Conservation (phyloP, 1,140 invertebrate genomes). For the Rhyzopertha dominica region DNA sequence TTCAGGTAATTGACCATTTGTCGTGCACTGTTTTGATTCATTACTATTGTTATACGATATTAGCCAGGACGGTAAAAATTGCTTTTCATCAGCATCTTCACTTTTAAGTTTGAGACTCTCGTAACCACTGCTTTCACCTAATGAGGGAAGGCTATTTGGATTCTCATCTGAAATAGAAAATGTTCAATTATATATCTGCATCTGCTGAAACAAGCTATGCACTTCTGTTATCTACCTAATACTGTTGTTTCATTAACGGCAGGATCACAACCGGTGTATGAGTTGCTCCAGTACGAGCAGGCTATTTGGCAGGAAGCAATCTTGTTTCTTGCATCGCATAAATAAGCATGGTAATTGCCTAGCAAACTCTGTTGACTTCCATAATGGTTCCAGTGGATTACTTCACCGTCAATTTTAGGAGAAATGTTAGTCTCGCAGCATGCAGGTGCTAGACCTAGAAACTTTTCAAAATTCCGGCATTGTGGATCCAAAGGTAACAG, state of each 20-base stretch:
- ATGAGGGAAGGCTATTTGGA: conserved; percentile 59
- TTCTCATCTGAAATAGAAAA: conserved; percentile 39
- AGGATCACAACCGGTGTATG: conserved; percentile 56
- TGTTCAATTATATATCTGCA: conserved; percentile 7
- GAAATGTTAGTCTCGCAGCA: conserved; percentile 45
- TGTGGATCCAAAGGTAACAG: conserved; percentile 76
- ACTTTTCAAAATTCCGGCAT: conserved; percentile 75
- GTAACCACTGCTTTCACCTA: conserved; percentile 78
- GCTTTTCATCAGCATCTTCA: conserved; percentile 44
- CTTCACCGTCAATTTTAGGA: conserved; percentile 38
- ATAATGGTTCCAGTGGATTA: conserved; percentile 50
- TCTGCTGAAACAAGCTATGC: neutral
- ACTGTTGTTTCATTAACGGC: conserved; percentile 18
- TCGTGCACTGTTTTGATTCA: conserved; percentile 18
- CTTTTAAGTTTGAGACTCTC: conserved; percentile 71
- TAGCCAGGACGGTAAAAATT: conserved; percentile 40
- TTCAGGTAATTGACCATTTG: conserved; percentile 15
- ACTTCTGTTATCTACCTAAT: too few species aligned
- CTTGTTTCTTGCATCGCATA: conserved; percentile 74
- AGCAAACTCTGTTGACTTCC: conserved; percentile 56
- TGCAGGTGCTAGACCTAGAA: conserved; percentile 73
- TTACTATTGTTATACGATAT: conserved; percentile 37
- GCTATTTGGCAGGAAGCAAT: conserved; percentile 68
- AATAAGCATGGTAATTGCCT: conserved; percentile 75
- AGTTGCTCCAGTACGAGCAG: conserved; percentile 70